Base-by-base conservation (phyloP, 2,888 invertebrate genomes). In the Campopleginae sp. region DNA sequence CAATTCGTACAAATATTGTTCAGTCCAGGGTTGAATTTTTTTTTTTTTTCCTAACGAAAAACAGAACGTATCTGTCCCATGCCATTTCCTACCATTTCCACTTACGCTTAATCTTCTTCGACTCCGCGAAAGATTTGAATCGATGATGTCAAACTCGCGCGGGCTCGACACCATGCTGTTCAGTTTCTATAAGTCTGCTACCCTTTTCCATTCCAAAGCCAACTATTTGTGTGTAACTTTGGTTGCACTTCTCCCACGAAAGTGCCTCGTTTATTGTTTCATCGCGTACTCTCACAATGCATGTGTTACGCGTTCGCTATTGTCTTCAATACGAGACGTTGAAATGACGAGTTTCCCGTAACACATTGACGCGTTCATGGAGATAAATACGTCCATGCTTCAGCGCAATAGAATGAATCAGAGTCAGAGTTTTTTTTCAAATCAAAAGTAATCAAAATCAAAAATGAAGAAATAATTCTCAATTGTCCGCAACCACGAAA, bases 81-180 rank as follows among this genome's bases (percentile, higher is more conserved):
- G 5, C 42, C n/a, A n/a, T n/a, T n/a, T n/a, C n/a, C 17, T 27
- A 38, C 58, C 0, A 23, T 78, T 78, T 70, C n/a, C 46, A 51
- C 46, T 23, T 46, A 33, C 27, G 42, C 66, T 80, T 84, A 44
- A 71, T 65, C 68, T 63, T 31, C 72, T 77, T 80, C 81, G 80
- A 85, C 78, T 88, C 84, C 87, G 80, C 27, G 81, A 80, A 86
- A 77, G 76, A 87, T 85, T 82, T 71, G 76, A 86, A 84, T 85
- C 82, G 78, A 44, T 63, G 63, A 86, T 63, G 27, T 51, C 31
- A 44, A 66, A n/a, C 44, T 58, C 51, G 17, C 23, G 58, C 58
- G 6, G 5, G 42, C 33, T 44, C 68, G 51, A 75, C 74, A 74
- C 42, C 70, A 61, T 23, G 66, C 23, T 66, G 4, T n/a, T 38